Base-by-base conservation (phyloP, 2,113 vertebrate genomes). In the Pseudorhombus dupliciocellatus region DNA sequence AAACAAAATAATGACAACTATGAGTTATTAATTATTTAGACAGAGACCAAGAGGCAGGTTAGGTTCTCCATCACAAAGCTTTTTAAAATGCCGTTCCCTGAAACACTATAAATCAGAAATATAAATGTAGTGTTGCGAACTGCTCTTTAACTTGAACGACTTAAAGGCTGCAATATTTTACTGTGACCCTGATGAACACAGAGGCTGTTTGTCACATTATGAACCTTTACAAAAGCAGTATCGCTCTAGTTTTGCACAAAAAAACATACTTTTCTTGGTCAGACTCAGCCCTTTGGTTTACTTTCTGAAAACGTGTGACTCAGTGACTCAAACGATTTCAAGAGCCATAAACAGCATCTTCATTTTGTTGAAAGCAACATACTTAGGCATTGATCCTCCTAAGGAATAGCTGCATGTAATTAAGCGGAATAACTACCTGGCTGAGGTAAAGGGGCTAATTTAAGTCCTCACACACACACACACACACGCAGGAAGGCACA, bases 391-490 rank as follows among this genome's bases (percentile, higher is more conserved):
- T 69, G 83, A 89, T 88, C 75, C 40, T 30, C n/a, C 30, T 2
- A 69, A 53, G 53, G 51, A 76, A 56, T 5, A 51, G 31, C 80
- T 63, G 57, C 21, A 50, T 21, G 18, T n/a, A 12, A 63, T 86
- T 88, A 84, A 84, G 87, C 75, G 54, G 83, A 87, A 85, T 73
- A 88, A 80, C 83, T 80, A 61, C 82, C 59, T 14, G 66, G 75
- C 79, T 83, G 63, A 73, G 82, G 80, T 85, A 75, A 86, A 87
- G 80, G 65, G 52, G 76, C 69, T 84, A 76, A 77, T 88, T 86
- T 14, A 57, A 37, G 67, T 75, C 77, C 34, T 37, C 34, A 37
- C 34, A 37, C 9, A 34, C 31, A 9, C 34, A 37, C 34, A 37
- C 9, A 34, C 31, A 9, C 31, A 42, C 40, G 4, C 4, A 42